Evolutionary conservation across 2,888 invertebrate genomes (phyloP).

Genomic region (Mimas tiliae): DNA sequence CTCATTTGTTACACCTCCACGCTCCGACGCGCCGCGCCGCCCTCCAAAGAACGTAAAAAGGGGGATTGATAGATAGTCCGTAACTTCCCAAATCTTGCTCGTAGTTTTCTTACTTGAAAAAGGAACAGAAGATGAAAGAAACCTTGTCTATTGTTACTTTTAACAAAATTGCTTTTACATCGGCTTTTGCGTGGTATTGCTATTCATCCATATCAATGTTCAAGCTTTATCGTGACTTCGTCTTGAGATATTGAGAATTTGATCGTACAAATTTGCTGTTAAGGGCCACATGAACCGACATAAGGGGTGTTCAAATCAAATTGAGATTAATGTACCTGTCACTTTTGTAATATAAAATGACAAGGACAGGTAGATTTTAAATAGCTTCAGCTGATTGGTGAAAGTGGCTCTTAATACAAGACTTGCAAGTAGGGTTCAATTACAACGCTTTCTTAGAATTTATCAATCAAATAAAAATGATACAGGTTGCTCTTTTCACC

Average conservation of each 20-base stretch:
- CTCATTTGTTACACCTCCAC: slow-evolving; percentile 77
- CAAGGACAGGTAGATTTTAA: background rate
- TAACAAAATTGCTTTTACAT: slow-evolving; percentile 25
- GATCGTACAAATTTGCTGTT: background rate
- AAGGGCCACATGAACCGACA: too few species aligned
- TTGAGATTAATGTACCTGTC: background rate
- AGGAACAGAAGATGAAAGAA: slow-evolving; percentile 21
- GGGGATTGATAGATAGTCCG: slow-evolving; percentile 58
- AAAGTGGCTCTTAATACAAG: background rate
- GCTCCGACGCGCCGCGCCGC: slow-evolving; percentile 56
- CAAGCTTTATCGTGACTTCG: slow-evolving; percentile 2
- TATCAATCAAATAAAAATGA: slow-evolving; percentile 48
- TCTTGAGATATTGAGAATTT: background rate
- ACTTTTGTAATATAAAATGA: background rate
- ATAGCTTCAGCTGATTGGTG: background rate
- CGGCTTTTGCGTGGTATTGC: slow-evolving; percentile 30
- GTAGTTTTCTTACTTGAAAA: slow-evolving; percentile 35
- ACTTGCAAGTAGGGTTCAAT: slow-evolving; percentile 9
- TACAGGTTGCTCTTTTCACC: slow-evolving; percentile 69
- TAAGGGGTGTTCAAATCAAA: background rate
- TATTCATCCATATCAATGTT: slow-evolving; percentile 2
- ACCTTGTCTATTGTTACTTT: slow-evolving; percentile 22
- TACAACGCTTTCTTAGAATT: slow-evolving; percentile 17
- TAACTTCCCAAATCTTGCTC: slow-evolving; percentile 58
- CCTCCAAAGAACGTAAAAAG: slow-evolving; percentile 70